Conservation (phyloP, 2,888 invertebrate species). For the Cryptus armator region DNA sequence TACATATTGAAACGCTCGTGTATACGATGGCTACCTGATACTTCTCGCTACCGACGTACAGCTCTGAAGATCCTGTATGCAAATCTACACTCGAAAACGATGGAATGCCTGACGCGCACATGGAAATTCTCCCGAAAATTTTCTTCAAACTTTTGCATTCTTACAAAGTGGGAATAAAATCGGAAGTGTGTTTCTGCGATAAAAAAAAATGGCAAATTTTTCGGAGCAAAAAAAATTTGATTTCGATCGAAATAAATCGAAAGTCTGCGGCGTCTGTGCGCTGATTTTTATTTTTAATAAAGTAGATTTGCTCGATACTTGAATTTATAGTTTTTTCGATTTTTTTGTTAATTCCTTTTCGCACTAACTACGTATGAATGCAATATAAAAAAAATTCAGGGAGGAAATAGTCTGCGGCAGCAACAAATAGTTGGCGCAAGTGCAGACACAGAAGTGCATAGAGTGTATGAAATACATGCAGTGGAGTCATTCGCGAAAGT, state of each 20-base stretch:
- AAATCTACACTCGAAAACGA: slow-evolving; percentile 3
- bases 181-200: no score
- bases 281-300: neutral
- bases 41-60: no score
- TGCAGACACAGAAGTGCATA: slow-evolving; percentile 28
- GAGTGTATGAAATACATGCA: slow-evolving; percentile 31
- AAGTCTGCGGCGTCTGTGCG: neutral
- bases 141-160: neutral
- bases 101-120: neutral
- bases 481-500: slow-evolving; percentile 43
- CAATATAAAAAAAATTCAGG: neutral
- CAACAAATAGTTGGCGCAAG: slow-evolving; percentile 18
- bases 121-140: neutral
- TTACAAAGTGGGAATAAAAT: neutral
- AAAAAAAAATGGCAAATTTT: neutral
- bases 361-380: neutral
- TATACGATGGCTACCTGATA: no score
- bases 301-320: no score
- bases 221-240: neutral
- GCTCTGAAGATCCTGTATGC: neutral
- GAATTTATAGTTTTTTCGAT: no score
- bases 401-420: neutral
- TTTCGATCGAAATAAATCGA: neutral
- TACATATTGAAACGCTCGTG: neutral
- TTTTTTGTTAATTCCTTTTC: neutral